Conservation (phyloP, 2,888 invertebrate species). For the Phania funesta region DNA sequence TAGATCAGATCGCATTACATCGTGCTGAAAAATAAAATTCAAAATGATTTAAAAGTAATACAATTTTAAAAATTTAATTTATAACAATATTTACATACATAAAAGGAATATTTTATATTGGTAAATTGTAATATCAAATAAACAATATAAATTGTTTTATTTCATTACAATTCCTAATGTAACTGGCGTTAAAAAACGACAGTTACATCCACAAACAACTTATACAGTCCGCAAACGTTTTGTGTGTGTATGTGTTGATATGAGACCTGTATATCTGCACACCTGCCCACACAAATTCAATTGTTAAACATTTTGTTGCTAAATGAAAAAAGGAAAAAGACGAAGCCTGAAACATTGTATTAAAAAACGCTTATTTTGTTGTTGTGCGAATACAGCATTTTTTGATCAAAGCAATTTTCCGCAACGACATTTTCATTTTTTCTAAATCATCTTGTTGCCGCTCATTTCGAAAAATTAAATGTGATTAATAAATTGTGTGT, state of each 20-base stretch:
- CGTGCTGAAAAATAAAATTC: not conserved
- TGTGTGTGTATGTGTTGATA: not conserved
- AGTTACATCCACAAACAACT: conserved; percentile 41
- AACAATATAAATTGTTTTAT: conserved; percentile 14
- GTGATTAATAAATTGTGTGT: too few species aligned
- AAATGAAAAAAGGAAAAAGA: not conserved
- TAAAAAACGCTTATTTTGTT: conserved; percentile 15
- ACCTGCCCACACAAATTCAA: not conserved
- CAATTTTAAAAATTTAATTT: too few species aligned
- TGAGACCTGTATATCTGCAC: not conserved
- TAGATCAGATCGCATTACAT: not conserved
- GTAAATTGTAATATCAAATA: not conserved
- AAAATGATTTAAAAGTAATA: conserved; percentile 5
- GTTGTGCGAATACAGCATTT: not conserved
- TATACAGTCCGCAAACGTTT: not conserved
- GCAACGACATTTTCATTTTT: not conserved
- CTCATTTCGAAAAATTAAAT: too few species aligned
- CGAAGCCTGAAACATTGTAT: not conserved
- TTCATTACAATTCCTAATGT: conserved; percentile 31
- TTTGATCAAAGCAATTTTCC: conserved; percentile 18
- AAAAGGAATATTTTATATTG: conserved; percentile 17
- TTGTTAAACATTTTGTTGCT: conserved; percentile 2
- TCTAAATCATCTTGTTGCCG: too few species aligned
- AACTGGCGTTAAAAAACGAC: conserved; percentile 27
- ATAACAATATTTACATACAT: too few species aligned